Base-by-base conservation (phyloP, 2,888 invertebrate genomes). In the Eulithis testata region DNA sequence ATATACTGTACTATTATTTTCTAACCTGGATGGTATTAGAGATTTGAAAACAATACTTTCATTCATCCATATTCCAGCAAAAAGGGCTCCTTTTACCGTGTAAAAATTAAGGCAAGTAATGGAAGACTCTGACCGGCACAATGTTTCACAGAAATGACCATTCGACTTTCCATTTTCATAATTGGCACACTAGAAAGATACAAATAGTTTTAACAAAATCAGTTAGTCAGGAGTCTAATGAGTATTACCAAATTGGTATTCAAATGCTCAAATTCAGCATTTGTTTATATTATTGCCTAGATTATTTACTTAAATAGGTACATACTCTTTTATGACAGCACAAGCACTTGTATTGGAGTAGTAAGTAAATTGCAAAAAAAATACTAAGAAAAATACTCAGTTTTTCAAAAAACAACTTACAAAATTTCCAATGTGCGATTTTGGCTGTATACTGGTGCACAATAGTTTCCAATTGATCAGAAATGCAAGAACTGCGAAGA, bases 111-210 rank as follows among this genome's bases (percentile, higher is more conserved):
- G 94, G 77, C 96, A 96, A 8, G 94, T 91, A 11, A 94, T 51
- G n/a, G 68, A 78, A 11, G 94, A 87, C 49, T 91, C 91, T 36
- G 92, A 88, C 14, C 90, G 82, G 80, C 96, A 96, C 12, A 96
- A 79, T 0, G 94, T 94, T 12, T 89, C 86, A 80, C 96, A 96
- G n/a, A 96, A 82, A 67, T 94, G 94, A 44, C 96, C 96, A 59
- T 94, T 87, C 6, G 94, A 94, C 63, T 88, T 77, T 8, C 94
- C 94, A 66, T 90, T 87, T 63, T 86, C 85, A 80, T 95, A 94
- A 54, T 88, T 85, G 63, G 86, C 84, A 78, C 95, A 95, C 95
- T 95, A 87, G 72, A 91, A 93, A n/a, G 4, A 65, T 49, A 59
- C 1, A 44, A 31, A 31, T 5, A 31, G 31, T 31, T 31, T 31